Evolutionary conservation across 2,113 vertebrate genomes (phyloP), one percentile per base, ranked within the genome.

Genomic region (Cynoglossus semilaevis): DNA sequence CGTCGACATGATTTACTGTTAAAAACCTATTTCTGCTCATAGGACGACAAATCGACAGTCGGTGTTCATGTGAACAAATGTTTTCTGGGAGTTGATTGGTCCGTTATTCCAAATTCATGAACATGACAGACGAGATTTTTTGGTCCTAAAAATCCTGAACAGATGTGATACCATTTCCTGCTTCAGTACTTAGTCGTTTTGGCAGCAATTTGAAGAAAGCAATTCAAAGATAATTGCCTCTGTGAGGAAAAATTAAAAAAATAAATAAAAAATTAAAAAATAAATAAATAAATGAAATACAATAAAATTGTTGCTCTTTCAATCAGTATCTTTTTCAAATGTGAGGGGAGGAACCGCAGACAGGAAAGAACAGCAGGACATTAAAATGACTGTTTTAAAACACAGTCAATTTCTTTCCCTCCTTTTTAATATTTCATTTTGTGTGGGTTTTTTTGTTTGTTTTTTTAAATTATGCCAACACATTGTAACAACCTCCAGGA

Each of bases 141-240:
- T 63, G 68, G 62, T 75, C 79, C 59, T 56, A 62, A 76, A 60
- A 49, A 80, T 74, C 51, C 48, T 58, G 51, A 70, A 51, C 44
- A 59, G 58, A 72, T 67, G 68, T 58, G 58, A 78, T 67, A 65
- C 63, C 48, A 67, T 76, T 84, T 83, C 74, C 72, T 74, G 48
- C 29, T 15, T 51, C 59, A 29, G 40, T 49, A 56, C 60, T 66
- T 67, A 79, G 76, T 76, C 70, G 58, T 81, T 76, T 67, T 45
- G 71, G 64, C 64, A 67, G 60, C 77, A 74, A 71, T 81, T 85
- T 74, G 74, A 81, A 80, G 74, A 83, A 72, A 81, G 64, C 73
- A 79, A 84, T 87, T 83, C 80, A 64, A 72, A 75, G 63, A 83
- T 85, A 85, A 86, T 86, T 84, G 78, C 63, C 63, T 77, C 63